A percentile compares a stretch with the other conserved stretches of the same genome.
Conservation (phyloP, 2,113 vertebrate species). For the Barbus barbus region DNA sequence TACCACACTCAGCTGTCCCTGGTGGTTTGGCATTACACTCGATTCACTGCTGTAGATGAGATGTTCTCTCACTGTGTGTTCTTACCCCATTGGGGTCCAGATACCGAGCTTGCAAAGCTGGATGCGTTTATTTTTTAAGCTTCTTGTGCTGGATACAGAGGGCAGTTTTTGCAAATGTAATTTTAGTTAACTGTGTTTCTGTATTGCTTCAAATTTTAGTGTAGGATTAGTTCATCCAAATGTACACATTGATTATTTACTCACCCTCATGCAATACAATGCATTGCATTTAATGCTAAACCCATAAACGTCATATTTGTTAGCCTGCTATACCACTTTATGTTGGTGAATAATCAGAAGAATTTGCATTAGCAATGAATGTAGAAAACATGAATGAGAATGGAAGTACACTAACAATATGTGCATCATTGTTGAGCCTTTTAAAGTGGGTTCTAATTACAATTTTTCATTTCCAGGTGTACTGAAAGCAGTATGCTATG, state of each 20-base stretch:
- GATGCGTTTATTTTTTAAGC: background rate
- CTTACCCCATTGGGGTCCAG: background rate
- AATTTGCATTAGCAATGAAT: too few relatives aligned
- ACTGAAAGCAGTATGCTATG: background rate
- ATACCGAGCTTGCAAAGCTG: background rate
- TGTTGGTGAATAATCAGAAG: too few relatives aligned
- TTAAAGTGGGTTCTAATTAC: background rate
- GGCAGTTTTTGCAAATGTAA: background rate
- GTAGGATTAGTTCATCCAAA: background rate
- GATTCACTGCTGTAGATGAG: constrained; percentile 35
- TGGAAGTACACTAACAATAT: too few relatives aligned
- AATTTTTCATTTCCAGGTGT: background rate
- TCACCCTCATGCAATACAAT: too few relatives aligned
- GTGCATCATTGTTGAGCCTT: too few relatives aligned
- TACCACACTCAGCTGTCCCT: constrained; percentile 28
- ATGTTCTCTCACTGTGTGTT: constrained; percentile 36
- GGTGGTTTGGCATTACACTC: constrained; percentile 19
- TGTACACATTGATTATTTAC: background rate
- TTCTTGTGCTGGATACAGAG: background rate
- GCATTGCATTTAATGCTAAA: too few relatives aligned
- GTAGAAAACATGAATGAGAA: too few relatives aligned
- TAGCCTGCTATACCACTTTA: too few relatives aligned
- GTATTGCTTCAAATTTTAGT: background rate
- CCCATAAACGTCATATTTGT: too few relatives aligned
- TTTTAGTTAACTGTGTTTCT: background rate